Evolutionary conservation across 2,888 invertebrate genomes (phyloP), one percentile per base, ranked within the genome.

Genomic region (Tetanocera ferruginea): DNA sequence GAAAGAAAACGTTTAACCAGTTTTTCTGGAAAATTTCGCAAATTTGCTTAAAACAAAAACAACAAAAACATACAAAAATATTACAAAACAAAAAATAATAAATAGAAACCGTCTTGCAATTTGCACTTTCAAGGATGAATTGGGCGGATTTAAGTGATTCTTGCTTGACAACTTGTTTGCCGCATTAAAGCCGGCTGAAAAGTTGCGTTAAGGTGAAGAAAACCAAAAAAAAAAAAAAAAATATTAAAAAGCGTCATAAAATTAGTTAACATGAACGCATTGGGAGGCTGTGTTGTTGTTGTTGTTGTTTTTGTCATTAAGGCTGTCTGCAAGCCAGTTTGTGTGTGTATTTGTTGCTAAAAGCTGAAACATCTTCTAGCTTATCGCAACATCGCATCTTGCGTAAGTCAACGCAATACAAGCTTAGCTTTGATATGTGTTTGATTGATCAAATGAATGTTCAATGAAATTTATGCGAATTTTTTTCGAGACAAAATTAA

Each of bases 121-220:
- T 83, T 76, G 78, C 83, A 82, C 80, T 81, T 82, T 83, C 81
- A 82, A 83, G 82, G 83, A 83, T 83, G 77, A 81, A 76, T 79
- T 77, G 81, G 81, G 81, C 78, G 81, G 81, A 79, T 80, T 79
- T 51, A 5, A 52, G 78, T 37, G 2, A 55, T 64, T 64, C 72
- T 72, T 49, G 37, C 52, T 37, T 31, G 34, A 34, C 34, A 3
- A 34, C 37, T 66, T 17, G 3, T 66, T 66, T 37, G 17, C 66
- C 6, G 9, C 66, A 9, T n/a, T 43, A 25, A 25, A 28, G 62
- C 23, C 14, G 31, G 28, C 23, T 28, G 28, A 17, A 25, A 62
- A 62, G 8, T 28, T 17, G 28, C 23, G 43, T 43, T 43, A n/a
- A 43, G 43, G 14, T 43, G 43, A 43, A 43, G 43, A 43, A n/a